Conservation (phyloP, 1,140 invertebrate genomes). For the Hetaerina americana region DNA sequence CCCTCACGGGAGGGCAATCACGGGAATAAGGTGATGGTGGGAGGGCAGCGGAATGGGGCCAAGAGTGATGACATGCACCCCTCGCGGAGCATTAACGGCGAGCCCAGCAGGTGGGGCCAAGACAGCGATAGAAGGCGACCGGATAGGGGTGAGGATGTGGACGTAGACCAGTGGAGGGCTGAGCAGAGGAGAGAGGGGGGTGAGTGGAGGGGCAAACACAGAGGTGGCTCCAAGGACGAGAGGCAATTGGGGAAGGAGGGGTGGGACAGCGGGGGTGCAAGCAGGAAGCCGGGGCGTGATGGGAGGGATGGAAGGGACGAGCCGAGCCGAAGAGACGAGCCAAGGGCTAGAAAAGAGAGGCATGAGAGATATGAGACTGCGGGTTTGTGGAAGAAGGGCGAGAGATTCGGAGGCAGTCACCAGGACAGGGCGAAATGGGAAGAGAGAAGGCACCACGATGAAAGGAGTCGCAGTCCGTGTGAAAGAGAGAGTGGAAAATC, state of each 20-base stretch:
- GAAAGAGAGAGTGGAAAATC: neutral
- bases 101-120: neutral
- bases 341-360: too few species aligned
- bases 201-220: neutral
- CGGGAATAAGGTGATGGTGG: neutral
- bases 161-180: neutral
- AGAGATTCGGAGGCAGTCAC: neutral
- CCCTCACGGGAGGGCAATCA: too few species aligned
- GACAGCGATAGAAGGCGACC: neutral
- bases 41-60: neutral
- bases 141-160: neutral
- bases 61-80: neutral
- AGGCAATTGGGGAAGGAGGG: neutral
- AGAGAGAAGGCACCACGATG: neutral
- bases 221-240: neutral
- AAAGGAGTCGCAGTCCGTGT: neutral
- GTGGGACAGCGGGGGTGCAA: neutral
- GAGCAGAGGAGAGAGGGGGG: neutral
- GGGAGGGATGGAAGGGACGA: neutral
- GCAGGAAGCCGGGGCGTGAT: neutral
- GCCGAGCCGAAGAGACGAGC: neutral
- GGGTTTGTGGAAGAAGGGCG: too few species aligned
- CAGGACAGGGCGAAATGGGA: neutral
- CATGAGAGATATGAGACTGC: too few species aligned
- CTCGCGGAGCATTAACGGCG: neutral